phyloP scores from a whole-genome alignment of 64 coral and sea anemone genomes.

The Platygyra sinensis region DNA sequence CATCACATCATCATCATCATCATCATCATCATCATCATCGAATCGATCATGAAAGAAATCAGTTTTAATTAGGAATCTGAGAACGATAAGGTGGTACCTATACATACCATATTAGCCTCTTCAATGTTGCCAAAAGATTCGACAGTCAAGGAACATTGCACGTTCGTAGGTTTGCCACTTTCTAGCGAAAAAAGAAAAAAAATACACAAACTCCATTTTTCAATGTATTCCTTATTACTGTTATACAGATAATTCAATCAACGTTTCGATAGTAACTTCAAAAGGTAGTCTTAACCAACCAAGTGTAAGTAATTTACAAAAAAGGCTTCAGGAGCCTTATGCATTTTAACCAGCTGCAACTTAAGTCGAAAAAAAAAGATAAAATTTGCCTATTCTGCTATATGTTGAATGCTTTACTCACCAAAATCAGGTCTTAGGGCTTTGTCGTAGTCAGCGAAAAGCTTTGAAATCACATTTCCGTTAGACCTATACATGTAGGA shows the following conservation, averaged over 20 bases:
- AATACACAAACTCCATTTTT: too few relatives aligned
- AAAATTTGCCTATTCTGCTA: not conserved
- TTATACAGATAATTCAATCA: too few relatives aligned
- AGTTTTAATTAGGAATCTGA: not conserved
- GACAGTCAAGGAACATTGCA: constrained; percentile 12
- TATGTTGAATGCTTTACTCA: not conserved
- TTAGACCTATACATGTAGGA: not conserved
- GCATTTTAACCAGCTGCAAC: too few relatives aligned
- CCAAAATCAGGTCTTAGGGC: not conserved
- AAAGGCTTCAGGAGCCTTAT: too few relatives aligned
- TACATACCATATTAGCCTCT: constrained; percentile 67
- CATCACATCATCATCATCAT: too few relatives aligned
- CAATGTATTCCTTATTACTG: too few relatives aligned
- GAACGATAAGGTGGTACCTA: not conserved
- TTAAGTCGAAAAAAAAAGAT: not conserved
- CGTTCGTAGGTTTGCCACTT: not conserved
- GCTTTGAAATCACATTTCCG: not conserved
- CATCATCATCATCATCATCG: too few relatives aligned
- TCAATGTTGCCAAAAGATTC: constrained; percentile 73
- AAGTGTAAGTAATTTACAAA: too few relatives aligned
- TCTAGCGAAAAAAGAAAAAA: not conserved
- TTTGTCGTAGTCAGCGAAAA: constrained; percentile 1
- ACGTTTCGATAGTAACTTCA: too few relatives aligned
- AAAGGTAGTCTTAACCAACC: too few relatives aligned
- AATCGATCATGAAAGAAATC: not conserved